Percentiles rank a stretch among this genome's conserved stretches.
These are phyloP conservation scores for Carassius carassius DNA, from an alignment of 2,113 vertebrate genomes.

Conservation along the genomic window DNA sequence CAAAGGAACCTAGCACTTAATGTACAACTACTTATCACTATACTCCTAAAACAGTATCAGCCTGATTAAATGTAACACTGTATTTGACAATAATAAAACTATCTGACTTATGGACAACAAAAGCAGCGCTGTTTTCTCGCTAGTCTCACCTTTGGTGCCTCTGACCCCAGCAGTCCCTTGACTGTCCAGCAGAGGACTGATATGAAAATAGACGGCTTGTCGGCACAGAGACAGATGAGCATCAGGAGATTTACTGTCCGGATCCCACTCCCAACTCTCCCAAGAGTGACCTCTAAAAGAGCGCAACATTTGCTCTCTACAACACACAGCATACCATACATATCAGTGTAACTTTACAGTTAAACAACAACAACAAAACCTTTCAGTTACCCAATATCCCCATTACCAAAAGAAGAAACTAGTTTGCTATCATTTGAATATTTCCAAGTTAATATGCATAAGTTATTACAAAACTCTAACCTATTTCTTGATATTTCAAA, in stretches of 20 bases:
- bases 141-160: conserved; percentile 58
- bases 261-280: conserved; percentile 56
- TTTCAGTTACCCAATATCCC: too few relatives aligned
- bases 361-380: neutral
- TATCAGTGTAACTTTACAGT: neutral
- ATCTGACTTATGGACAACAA: neutral
- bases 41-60: neutral
- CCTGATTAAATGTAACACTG: neutral
- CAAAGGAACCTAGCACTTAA: neutral
- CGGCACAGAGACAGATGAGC: conserved; percentile 38
- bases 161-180: conserved; percentile 60
- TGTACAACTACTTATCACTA: neutral
- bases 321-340: neutral
- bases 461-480: neutral
- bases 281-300: conserved; percentile 23
- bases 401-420: neutral
- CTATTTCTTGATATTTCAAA: neutral
- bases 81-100: neutral
- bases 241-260: conserved; percentile 49
- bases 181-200: conserved; percentile 59
- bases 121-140: neutral
- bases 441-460: neutral
- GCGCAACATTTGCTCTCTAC: conserved; percentile 14
- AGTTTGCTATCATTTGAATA: neutral
- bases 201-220: conserved; percentile 61